phyloP scores from a whole-genome alignment of 2,113 vertebrate species.

The Piaya cayana region DNA sequence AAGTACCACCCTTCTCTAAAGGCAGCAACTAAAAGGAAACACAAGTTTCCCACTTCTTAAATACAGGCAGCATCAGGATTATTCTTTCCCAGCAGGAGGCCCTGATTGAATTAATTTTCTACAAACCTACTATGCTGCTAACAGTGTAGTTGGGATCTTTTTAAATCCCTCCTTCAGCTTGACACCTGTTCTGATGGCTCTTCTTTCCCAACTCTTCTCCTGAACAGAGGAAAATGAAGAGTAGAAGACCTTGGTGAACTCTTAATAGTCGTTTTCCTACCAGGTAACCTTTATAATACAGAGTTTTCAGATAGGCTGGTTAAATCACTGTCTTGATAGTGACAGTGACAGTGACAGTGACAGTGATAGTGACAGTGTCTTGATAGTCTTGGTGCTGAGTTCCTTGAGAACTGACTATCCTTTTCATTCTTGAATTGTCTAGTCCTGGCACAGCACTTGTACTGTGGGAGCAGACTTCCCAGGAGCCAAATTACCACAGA shows the following conservation, averaged over 20 bases:
- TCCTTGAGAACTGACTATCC: background rate
- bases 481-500: background rate
- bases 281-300: background rate
- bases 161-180: background rate
- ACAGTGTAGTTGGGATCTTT: background rate
- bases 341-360: no score
- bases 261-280: background rate
- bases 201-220: background rate
- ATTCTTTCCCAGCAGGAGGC: background rate
- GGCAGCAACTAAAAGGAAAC: background rate
- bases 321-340: background rate
- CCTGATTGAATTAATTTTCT: background rate
- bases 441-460: background rate
- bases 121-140: background rate
- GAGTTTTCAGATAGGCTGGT: background rate
- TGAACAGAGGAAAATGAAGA: background rate
- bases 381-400: background rate
- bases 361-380: no score
- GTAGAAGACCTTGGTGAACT: background rate
- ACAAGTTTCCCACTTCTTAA: background rate
- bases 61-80: background rate
- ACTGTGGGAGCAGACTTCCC: background rate
- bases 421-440: background rate
- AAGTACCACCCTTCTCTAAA: background rate
- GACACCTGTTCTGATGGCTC: background rate